A percentile compares a stretch with the other conserved stretches of the same genome.
Conservation (phyloP, 2,797 vertebrate species). For the Schizopygopsis pylzovi region DNA sequence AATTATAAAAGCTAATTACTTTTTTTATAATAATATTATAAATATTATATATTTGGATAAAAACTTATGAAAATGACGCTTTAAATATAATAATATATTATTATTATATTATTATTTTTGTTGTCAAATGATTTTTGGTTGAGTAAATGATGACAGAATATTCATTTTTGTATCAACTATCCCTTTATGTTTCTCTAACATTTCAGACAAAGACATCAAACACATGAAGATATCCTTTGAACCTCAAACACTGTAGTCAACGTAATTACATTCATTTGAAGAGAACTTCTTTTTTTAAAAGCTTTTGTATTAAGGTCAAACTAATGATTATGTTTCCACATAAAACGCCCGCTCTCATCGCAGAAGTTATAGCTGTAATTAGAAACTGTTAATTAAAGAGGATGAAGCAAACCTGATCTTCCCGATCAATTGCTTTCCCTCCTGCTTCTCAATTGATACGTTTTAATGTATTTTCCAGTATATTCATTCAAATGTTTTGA, state of each 20-base stretch:
- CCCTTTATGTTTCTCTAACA: not conserved
- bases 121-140: not conserved
- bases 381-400: not conserved
- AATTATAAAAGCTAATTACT: no score
- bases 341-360: not conserved
- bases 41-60: no score
- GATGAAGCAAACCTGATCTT: not conserved
- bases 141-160: not conserved
- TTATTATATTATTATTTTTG: not conserved
- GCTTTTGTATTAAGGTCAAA: not conserved
- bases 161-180: not conserved
- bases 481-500: conserved; percentile 13
- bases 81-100: no score
- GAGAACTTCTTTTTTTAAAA: not conserved
- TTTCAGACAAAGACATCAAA: not conserved
- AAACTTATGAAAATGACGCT: no score
- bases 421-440: not conserved
- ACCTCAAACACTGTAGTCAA: not conserved
- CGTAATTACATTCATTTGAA: not conserved
- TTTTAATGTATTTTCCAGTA: not conserved
- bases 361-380: conserved; percentile 5
- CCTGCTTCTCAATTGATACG: not conserved
- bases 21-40: no score
- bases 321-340: not conserved
- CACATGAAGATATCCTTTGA: not conserved